Conservation (phyloP, 1,140 invertebrate species). For the Drosophila pseudoananassae region DNA sequence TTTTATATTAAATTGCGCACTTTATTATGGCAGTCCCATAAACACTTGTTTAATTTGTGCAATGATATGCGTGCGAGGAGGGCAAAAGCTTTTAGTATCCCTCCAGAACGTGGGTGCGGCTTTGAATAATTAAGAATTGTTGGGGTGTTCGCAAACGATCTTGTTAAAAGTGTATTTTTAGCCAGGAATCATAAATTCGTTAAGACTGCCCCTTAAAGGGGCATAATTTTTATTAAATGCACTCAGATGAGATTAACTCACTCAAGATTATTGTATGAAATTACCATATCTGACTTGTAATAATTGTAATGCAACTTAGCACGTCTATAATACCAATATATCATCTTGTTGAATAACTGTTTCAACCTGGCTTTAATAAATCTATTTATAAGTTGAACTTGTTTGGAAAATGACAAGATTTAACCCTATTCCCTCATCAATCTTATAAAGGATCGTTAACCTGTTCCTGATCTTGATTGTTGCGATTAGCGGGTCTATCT, state of each 20-base stretch:
- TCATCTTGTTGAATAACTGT: background rate
- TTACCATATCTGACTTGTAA: background rate
- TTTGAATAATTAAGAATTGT: conserved; percentile 17
- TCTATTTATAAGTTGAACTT: no score
- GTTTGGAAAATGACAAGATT: no score
- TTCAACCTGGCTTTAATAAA: background rate
- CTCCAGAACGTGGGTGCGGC: conserved; percentile 6
- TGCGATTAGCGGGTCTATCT: conserved; percentile 3
- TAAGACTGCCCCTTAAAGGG: background rate
- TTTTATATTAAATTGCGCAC: conserved; percentile 43
- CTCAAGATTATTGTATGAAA: background rate
- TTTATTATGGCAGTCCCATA: conserved; percentile 23
- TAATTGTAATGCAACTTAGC: background rate
- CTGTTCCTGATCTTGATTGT: conserved; percentile 24
- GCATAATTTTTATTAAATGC: conserved; percentile 1
- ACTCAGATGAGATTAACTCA: background rate
- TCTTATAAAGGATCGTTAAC: conserved; percentile 30
- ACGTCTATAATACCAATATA: conserved; percentile 6
- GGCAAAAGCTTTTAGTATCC: conserved; percentile 28
- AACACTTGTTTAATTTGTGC: conserved; percentile 26
- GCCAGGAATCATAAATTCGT: background rate
- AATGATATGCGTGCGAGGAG: conserved; percentile 5
- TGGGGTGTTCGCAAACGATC: conserved; percentile 4
- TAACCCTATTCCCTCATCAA: background rate
- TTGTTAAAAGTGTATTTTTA: conserved; percentile 2